A percentile compares a stretch with the other conserved stretches of the same genome.
phyloP scores from a whole-genome alignment of 2,113 vertebrate species.

The Solea solea region DNA sequence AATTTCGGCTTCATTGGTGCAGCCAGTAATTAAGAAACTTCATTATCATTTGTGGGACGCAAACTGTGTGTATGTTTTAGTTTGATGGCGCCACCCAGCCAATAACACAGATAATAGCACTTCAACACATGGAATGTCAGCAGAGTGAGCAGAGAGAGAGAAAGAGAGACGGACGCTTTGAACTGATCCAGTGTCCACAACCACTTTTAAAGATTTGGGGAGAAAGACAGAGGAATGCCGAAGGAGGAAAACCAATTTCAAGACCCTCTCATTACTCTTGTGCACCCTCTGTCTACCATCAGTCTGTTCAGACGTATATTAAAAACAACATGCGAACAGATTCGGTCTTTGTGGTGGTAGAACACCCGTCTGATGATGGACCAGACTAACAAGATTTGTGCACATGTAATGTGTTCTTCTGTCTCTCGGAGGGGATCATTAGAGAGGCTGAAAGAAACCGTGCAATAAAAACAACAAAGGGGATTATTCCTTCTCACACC shows the following conservation, averaged over 20 bases:
- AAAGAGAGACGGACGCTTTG: conserved; percentile 5
- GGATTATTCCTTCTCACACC: background rate
- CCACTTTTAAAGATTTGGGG: conserved; percentile 10
- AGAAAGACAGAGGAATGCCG: conserved; percentile 1
- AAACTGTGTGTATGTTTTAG: no score
- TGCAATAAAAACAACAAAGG: background rate
- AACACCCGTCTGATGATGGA: no score
- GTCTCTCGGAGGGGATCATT: conserved; percentile 14
- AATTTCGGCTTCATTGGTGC: no score
- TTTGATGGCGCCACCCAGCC: no score
- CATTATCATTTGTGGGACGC: no score
- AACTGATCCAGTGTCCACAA: conserved; percentile 34
- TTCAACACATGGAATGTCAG: no score
- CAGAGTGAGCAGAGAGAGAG: no score
- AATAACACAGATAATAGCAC: no score
- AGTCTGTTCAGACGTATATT: background rate
- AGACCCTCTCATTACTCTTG: background rate
- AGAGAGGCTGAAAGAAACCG: conserved; percentile 9
- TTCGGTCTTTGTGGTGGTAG: background rate
- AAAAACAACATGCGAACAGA: conserved; percentile 1
- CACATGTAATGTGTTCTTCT: conserved; percentile 2
- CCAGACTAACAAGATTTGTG: conserved; percentile 5
- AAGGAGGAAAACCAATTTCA: conserved; percentile 7
- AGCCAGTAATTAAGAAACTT: no score
- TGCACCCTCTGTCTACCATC: background rate